Percentiles rank a stretch among this genome's conserved stretches.
Evolutionary conservation across 2,113 vertebrate genomes (phyloP).

Genomic region (Rhinichthys klamathensis): DNA sequence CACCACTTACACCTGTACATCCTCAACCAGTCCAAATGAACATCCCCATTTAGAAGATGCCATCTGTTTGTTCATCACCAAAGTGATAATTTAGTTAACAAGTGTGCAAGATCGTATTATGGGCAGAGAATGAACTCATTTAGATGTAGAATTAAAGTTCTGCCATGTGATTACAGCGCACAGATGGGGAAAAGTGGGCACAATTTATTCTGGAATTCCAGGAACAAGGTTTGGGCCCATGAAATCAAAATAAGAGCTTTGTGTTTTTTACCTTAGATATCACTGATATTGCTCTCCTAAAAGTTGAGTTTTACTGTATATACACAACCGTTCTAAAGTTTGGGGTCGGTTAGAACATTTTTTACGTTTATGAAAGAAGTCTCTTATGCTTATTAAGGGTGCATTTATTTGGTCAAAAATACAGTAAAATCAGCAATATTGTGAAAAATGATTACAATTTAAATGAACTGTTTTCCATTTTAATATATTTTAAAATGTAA

Average conservation of each 20-base stretch:
- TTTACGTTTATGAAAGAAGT: neutral
- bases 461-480: neutral
- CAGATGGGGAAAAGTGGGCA: conserved; percentile 12
- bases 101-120: conserved; percentile 33
- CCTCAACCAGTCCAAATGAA: neutral
- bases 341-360: neutral
- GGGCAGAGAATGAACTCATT: conserved; percentile 36
- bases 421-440: neutral
- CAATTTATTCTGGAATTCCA: neutral
- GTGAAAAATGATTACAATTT: neutral
- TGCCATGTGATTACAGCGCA: neutral
- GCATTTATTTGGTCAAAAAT: neutral
- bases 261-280: neutral
- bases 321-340: neutral
- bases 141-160: conserved; percentile 32
- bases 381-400: neutral
- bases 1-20: conserved; percentile 7
- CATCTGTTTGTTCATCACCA: conserved; percentile 38
- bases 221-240: neutral
- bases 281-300: neutral
- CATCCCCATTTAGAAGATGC: neutral
- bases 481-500: neutral
- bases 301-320: neutral
- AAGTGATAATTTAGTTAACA: conserved; percentile 25
- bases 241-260: no score